Base-by-base conservation (phyloP, 2,888 invertebrate species). In the Hyposoter didymator region DNA sequence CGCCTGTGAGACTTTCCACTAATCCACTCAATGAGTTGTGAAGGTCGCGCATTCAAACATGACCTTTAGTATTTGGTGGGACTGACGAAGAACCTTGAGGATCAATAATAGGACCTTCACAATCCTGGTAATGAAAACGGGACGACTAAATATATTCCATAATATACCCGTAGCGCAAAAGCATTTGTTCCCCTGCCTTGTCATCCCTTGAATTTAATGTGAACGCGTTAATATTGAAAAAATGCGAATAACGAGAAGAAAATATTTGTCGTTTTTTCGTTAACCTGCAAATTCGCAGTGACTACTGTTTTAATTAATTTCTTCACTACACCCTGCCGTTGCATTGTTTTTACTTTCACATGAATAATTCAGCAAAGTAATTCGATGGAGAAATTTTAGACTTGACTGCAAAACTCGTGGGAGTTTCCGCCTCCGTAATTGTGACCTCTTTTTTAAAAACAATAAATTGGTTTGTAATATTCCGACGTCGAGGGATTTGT, bases 381-480 rank as follows among this genome's bases (percentile, higher is more conserved):
- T 55, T 39, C 19, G 47, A 39, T 47, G 22, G 45, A 6, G 7
- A 28, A 22, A 55, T 19, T 43, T 55, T 49, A 32, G n/a, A 70
- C 32, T 49, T 45, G 43, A 69, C 47, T 35, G 81, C 43, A 35
- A 81, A 69, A 39, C 19, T 73, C 67, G 69, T 49, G 49, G 69
- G 62, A 47, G 76, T 78, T 72, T 76, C 72, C 45, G 69, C 73
- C 67, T 39, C 45, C 73, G 69, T 82, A 84, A 84, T 84, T 84
- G 74, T 82, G 78, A 82, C 78, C 84, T 82, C 82, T 78, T 62
- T 74, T 74, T 55, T 66, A 78, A 84, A 84, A 84, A 84, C 70
- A 74, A 66, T 72, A 80, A 84, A 84, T 84, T 64, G 45, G 62
- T 74, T 55, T 28, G 74, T 73, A 32, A 69, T 55, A 70, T 59